These are phyloP conservation scores for Podabrus alpinus DNA, from an alignment of 2,888 invertebrate genomes.

Conservation along the genomic window DNA sequence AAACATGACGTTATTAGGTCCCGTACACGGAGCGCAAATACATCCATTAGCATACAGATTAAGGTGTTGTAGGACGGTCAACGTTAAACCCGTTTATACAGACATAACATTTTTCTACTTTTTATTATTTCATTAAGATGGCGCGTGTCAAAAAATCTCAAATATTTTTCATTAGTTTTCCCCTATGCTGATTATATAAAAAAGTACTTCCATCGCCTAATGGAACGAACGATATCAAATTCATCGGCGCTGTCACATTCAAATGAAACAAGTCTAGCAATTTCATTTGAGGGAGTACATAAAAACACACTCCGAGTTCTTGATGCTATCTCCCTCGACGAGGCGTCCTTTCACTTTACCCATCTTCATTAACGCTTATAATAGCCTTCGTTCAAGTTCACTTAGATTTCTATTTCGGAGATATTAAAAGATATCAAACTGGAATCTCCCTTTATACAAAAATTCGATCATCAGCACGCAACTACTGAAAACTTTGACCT, in stretches of 20 bases:
- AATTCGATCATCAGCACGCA: not conserved
- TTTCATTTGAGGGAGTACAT: constrained; percentile 51
- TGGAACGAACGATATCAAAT: constrained; percentile 44
- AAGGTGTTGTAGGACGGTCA: constrained; percentile 35
- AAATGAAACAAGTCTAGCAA: constrained; percentile 52
- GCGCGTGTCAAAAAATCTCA: constrained; percentile 19
- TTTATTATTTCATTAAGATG: constrained; percentile 11
- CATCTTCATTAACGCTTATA: constrained; percentile 51
- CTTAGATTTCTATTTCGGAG: constrained; percentile 30
- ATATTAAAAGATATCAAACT: constrained; percentile 23
- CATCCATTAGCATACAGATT: constrained; percentile 41
- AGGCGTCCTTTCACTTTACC: constrained; percentile 43
- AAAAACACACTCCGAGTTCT: constrained; percentile 52
- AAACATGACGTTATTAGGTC: constrained; percentile 38
- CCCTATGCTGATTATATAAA: constrained; percentile 12
- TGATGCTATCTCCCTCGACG: constrained; percentile 46
- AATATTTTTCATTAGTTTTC: constrained; percentile 31
- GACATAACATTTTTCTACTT: not conserved
- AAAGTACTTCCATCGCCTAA: constrained; percentile 32
- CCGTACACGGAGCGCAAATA: constrained; percentile 36
- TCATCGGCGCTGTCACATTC: constrained; percentile 49
- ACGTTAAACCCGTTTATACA: constrained; percentile 1
- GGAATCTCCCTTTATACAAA: constrained; percentile 6
- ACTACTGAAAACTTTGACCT: not conserved
- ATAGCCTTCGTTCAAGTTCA: constrained; percentile 42